Conservation (phyloP, 2,113 vertebrate genomes). For the Ailuropoda melanoleuca region DNA sequence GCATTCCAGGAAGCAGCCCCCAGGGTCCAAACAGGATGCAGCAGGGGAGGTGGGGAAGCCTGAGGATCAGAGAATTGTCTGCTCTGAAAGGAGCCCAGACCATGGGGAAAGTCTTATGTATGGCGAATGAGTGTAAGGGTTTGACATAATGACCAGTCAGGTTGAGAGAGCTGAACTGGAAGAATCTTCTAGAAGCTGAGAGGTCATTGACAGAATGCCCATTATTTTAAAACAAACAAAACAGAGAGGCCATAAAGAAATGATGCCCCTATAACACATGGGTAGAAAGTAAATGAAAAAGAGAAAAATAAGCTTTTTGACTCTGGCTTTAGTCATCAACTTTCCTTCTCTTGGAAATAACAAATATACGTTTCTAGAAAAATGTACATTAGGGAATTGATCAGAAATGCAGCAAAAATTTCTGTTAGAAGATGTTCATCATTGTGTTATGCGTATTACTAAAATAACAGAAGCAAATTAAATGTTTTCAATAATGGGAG, state of each 20-base stretch:
- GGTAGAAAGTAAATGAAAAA: not conserved
- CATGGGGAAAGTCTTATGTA: not conserved
- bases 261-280: not conserved
- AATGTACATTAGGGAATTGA: not conserved
- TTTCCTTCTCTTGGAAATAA: slow-evolving; percentile 2
- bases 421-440: not conserved
- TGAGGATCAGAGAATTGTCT: not conserved
- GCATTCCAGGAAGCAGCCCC: not conserved
- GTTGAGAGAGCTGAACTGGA: not conserved
- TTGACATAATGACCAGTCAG: not conserved
- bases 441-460: not conserved
- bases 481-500: not conserved
- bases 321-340: not conserved
- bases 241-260: not conserved
- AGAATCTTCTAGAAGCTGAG: not conserved
- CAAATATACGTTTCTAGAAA: not conserved
- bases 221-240: slow-evolving; percentile 30
- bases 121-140: not conserved
- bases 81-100: not conserved
- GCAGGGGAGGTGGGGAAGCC: not conserved
- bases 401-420: slow-evolving; percentile 14
- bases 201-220: not conserved
- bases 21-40: not conserved
- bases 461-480: slow-evolving; percentile 7
- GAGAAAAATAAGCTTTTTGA: not conserved